A percentile compares a stretch with the other conserved stretches of the same genome.
Evolutionary conservation across 92 coral and sea anemone species (phyloP).

Genomic region (Epizoanthus illoricatus): DNA sequence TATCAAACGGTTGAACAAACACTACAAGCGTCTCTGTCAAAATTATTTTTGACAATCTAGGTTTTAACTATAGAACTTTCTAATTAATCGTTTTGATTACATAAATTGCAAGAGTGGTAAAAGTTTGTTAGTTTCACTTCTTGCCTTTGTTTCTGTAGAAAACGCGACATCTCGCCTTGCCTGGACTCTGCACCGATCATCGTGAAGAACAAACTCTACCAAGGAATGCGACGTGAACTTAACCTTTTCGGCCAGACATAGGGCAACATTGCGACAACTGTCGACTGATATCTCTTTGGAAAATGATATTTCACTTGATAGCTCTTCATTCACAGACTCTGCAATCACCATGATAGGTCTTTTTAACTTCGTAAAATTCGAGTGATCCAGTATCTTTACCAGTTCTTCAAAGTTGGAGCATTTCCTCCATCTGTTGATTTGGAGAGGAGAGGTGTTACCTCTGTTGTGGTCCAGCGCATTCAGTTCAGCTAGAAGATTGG

Average conservation of each 20-base stretch:
- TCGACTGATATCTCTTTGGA: not conserved
- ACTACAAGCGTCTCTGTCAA: no score
- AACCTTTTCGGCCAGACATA: not conserved
- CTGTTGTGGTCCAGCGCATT: not conserved
- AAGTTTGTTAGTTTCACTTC: not conserved
- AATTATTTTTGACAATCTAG: not conserved
- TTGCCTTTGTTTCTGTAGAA: not conserved
- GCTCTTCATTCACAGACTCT: not conserved
- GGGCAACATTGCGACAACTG: conserved; percentile 11
- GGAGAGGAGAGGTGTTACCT: not conserved
- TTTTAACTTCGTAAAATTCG: not conserved
- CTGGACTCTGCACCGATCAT: not conserved
- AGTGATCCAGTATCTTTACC: not conserved
- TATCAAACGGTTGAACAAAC: no score
- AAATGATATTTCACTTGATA: not conserved
- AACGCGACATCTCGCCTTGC: not conserved
- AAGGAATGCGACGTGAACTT: not conserved
- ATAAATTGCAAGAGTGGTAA: not conserved
- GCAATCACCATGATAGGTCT: conserved; percentile 15
- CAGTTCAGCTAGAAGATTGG: not conserved
- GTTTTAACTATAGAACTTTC: not conserved
- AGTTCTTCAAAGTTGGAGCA: not conserved
- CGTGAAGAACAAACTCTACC: not conserved
- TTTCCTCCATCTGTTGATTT: conserved; percentile 5
- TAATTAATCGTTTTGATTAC: not conserved